phyloP scores from a whole-genome alignment of 1,140 invertebrate species.

The Nymphalis io region DNA sequence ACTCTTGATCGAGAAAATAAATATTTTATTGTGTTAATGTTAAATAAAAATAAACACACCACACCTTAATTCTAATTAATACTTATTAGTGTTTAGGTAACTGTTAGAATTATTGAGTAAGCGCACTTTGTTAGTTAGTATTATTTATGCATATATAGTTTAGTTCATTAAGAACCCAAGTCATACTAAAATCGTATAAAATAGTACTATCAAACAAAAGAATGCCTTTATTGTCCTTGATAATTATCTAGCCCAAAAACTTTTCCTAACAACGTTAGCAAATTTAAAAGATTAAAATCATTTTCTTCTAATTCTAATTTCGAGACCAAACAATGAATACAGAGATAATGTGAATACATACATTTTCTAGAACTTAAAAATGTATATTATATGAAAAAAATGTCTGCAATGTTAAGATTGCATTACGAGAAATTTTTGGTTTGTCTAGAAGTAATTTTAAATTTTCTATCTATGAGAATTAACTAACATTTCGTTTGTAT shows the following conservation, averaged over 20 bases:
- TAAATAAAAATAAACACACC: slow-evolving; percentile 63
- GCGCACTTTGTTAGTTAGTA: slow-evolving; percentile 45
- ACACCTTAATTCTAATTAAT: slow-evolving; percentile 74
- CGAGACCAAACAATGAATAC: too few relatives aligned
- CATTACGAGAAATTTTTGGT: slow-evolving; percentile 23
- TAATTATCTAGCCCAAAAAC: too few relatives aligned
- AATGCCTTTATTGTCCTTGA: too few relatives aligned
- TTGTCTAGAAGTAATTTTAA: slow-evolving; percentile 28
- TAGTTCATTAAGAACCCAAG: neutral
- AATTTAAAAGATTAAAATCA: too few relatives aligned
- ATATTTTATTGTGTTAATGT: slow-evolving; percentile 29
- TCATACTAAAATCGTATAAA: neutral
- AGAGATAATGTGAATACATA: too few relatives aligned
- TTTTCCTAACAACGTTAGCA: too few relatives aligned
- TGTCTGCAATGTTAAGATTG: too few relatives aligned
- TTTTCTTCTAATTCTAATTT: too few relatives aligned
- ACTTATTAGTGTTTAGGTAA: slow-evolving; percentile 43
- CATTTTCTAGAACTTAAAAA: too few relatives aligned
- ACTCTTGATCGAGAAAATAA: slow-evolving; percentile 28
- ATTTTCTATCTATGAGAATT: slow-evolving; percentile 4
- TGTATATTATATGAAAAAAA: too few relatives aligned
- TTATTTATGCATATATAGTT: slow-evolving; percentile 10
- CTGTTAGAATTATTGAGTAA: slow-evolving; percentile 56
- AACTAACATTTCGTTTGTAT: slow-evolving; percentile 63
- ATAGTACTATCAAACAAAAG: too few relatives aligned